These are phyloP conservation scores for Pontoporia blainvillei DNA, from an alignment of 2,113 vertebrate species.

Conservation along the genomic window DNA sequence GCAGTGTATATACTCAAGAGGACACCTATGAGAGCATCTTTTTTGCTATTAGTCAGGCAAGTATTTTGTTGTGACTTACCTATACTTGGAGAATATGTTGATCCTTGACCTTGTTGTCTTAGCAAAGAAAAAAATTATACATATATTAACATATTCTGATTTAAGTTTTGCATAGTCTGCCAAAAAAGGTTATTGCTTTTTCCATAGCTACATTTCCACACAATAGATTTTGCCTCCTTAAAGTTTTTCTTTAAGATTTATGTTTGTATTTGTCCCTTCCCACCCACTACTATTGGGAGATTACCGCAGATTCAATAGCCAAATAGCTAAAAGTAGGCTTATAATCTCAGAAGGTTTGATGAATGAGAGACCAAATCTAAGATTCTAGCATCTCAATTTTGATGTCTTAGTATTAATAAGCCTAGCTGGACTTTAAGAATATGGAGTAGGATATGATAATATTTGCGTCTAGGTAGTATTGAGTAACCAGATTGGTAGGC, in stretches of 20 bases:
- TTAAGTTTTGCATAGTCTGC: not conserved
- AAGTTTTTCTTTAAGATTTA: not conserved
- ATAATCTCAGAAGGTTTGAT: not conserved
- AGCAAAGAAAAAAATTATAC: not conserved
- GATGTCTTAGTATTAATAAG: not conserved
- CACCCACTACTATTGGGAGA: not conserved
- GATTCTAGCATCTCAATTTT: not conserved
- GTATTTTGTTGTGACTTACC: constrained; percentile 45
- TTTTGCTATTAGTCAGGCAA: constrained; percentile 91
- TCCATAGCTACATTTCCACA: not conserved
- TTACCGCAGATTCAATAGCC: not conserved
- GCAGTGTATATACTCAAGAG: constrained; percentile 89
- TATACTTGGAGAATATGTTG: not conserved
- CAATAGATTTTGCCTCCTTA: not conserved
- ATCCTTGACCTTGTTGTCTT: not conserved
- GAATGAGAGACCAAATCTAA: not conserved
- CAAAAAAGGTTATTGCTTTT: constrained; percentile 3
- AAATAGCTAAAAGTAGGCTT: not conserved
- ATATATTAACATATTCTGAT: not conserved
- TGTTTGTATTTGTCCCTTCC: not conserved
- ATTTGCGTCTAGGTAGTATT: not conserved
- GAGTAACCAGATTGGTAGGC: not conserved
- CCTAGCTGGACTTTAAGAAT: not conserved
- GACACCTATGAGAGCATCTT: constrained; percentile 88
- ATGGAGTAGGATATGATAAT: not conserved